Evolutionary conservation across 2,113 vertebrate genomes (phyloP).

Genomic region (Brienomyrus brachyistius): DNA sequence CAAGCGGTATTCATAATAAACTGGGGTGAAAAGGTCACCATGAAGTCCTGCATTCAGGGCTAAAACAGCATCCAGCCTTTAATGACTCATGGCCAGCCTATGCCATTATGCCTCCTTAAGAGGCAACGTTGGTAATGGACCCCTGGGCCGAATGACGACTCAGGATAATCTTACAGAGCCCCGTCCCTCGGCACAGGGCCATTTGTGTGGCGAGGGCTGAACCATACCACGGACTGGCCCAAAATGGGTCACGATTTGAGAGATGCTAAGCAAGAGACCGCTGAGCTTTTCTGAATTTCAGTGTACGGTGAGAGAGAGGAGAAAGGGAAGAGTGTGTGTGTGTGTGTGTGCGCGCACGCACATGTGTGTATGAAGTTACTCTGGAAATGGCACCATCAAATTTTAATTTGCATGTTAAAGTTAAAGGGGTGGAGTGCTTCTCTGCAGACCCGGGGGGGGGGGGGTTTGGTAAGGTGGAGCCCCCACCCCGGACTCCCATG

Average conservation of each 20-base stretch:
- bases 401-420: neutral
- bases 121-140: neutral
- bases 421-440: neutral
- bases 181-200: neutral
- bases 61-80: neutral
- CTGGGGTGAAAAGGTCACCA: neutral
- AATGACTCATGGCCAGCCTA: neutral
- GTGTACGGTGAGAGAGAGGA: neutral
- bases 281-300: neutral
- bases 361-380: neutral
- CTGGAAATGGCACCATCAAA: constrained; percentile 4
- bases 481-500: neutral
- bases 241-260: neutral
- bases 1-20: constrained; percentile 1
- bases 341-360: neutral
- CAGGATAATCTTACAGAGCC: neutral
- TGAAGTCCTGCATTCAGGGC: neutral
- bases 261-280: neutral
- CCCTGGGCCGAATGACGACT: neutral
- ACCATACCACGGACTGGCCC: neutral
- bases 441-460: neutral
- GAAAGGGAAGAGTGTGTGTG: neutral
- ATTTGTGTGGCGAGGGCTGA: neutral
- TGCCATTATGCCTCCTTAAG: neutral
- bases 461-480: neutral